Evolutionary conservation across 2,113 vertebrate genomes (phyloP), one percentile per base, ranked within the genome.

Genomic region (Vulpes vulpes): DNA sequence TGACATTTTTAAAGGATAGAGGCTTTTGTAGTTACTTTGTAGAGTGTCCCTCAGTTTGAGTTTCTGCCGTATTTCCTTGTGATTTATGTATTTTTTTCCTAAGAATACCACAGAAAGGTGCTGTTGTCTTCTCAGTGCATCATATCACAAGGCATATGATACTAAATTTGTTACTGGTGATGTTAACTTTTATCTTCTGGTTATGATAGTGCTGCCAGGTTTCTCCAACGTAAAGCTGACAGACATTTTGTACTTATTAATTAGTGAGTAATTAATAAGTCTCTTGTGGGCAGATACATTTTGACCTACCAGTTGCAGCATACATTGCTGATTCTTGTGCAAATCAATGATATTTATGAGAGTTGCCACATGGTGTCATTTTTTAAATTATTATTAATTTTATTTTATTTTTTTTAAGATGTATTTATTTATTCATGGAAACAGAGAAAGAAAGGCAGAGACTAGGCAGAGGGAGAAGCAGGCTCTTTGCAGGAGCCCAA

Each of bases 201-300:
- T 64, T 71, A 94, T 27, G 9, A 53, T 53, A 20, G 35, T 64
- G 23, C 57, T 74, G 5, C 22, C 43, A 92, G 71, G 11, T 79
- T 94, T 93, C 89, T 89, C 53, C 59, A 51, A 1, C 67, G 12
- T 84, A 81, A 74, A 64, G 86, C 59, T 60, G 71, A 87, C 35
- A 89, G 11, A 23, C 57, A 82, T 65, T 90, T 91, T 78, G 17
- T 81, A 53, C 17, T 92, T 79, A n/a, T 17, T 94, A 83, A 74
- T 55, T 76, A 71, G 27, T 64, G 30, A 93, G n/a, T 65, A 51
- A 84, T 73, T 71, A 69, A 71, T 73, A 89, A 60, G 22, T 73
- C 69, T 89, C 93, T 89, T 51, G 3, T 88, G 82, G 51, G n/a
- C 55, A 88, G 62, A 64, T 83, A 88, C 32, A 76, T 74, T 87